Base-by-base conservation (phyloP, 92 coral and sea anemone genomes). In the Phenganax marumi region DNA sequence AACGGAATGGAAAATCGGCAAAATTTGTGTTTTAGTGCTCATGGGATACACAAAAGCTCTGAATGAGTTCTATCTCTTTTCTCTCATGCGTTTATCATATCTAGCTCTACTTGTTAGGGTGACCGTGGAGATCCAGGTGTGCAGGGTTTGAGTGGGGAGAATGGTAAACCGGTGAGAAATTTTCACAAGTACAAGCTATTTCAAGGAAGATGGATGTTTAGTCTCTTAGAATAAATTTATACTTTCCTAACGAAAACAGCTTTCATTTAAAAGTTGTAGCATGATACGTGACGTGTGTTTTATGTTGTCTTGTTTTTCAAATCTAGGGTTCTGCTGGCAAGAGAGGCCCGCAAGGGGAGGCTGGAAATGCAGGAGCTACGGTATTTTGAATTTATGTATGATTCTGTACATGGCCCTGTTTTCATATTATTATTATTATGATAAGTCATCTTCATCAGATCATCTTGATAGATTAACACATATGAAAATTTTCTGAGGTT, bases 291-390 rank as follows among this genome's bases (percentile, higher is more conserved):
- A 6, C 1, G 12, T 19, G 22, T 19, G 1, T 18, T n/a, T 21
- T 47, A 74, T 47, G n/a, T 51, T 9, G 22, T 49, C 18, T 74
- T 52, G 39, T 53, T 52, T 12, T 21, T 22, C 13, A 50, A 52
- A 51, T 52, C 4, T 14, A 76, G 81, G 81, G 81, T 56, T 14
- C 52, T 54, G 11, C 14, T 76, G 81, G 81, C 52, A 76, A 56
- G 19, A 6, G 12, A 54, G 81, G 81, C 16, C 1, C 6, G 13
- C 69, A 8, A 24, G 81, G 81, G 9, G 81, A 76, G 17, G 49
- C 7, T 25, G 81, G 81, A 76, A 39, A 76, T 48, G 49, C 81
- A 54, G 81, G 81, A 54, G 19, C 50, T 14, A 76, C 13, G 81
- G 81, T 76, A 25, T 18, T 22, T 22, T 53, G 2, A 12, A 0